phyloP scores from a whole-genome alignment of 2,797 vertebrate species.

The Linurgus olivaceus region DNA sequence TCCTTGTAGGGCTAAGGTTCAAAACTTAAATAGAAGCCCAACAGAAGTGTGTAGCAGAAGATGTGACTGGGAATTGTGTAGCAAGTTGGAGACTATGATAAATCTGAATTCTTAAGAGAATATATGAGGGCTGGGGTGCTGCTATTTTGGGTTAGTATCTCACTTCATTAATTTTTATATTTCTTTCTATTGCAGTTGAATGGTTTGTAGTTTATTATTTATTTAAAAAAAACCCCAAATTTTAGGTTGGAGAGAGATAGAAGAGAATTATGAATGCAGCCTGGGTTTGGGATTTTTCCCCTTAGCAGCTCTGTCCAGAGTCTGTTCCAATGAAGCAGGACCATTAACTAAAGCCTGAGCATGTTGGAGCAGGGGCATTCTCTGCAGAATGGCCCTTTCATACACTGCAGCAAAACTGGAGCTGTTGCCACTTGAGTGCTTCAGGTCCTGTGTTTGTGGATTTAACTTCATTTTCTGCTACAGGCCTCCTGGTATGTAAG shows the following conservation, averaged over 20 bases:
- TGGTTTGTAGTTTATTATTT: not conserved
- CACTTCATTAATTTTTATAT: not conserved
- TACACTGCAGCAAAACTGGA: not conserved
- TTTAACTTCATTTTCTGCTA: conserved; percentile 50
- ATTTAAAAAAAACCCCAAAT: not conserved
- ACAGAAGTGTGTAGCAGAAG: not conserved
- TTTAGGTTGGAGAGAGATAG: not conserved
- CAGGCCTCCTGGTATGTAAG: conserved; percentile 23
- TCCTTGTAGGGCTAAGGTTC: not conserved
- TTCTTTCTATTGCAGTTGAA: not conserved
- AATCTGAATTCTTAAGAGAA: not conserved
- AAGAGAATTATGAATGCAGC: not conserved
- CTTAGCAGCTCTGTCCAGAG: not conserved
- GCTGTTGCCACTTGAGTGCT: not conserved
- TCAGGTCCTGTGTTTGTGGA: not conserved
- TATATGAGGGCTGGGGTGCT: not conserved
- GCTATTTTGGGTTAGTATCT: not conserved
- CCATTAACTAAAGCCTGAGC: not conserved
- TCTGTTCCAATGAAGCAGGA: not conserved
- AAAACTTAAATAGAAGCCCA: not conserved
- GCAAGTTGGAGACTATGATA: not conserved
- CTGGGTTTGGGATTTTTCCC: not conserved
- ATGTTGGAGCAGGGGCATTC: not conserved
- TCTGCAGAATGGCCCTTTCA: not conserved
- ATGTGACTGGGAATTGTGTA: not conserved